Evolutionary conservation across 2,113 vertebrate genomes (phyloP), one percentile per base, ranked within the genome.

Genomic region (Macroglossus sobrinus): DNA sequence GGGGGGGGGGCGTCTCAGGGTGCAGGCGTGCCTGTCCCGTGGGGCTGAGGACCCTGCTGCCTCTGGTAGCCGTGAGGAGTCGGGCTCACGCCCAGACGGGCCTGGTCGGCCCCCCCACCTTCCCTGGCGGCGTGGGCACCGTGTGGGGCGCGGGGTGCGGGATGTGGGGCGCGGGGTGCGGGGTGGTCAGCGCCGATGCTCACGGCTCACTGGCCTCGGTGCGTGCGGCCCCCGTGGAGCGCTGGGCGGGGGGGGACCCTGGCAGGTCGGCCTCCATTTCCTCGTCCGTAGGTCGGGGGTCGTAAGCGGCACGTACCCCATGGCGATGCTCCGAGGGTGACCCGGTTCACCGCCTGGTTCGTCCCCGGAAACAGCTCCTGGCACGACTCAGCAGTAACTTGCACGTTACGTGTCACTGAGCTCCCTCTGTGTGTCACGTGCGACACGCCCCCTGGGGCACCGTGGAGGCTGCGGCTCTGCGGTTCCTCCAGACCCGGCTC

Each of bases 61-160:
- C 43, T 43, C 43, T 43, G 43, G 5, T 43, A 43, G 8, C 43
- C 43, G 7, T 43, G 8, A 43, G 8, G 43, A 43, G 8, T 43
- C 43, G 8, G 43, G 43, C 43, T 8, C 8, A 8, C 4, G 43
- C 43, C 43, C 43, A 43, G 8, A 43, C 43, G 5, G 5, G 43
- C 43, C 43, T 1, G 43, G 43, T 43, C 43, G 8, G 43, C 43
- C 43, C 43, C 8, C 43, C 43, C 43, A 43, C 43, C 43, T 69
- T 57, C 89, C 55, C 16, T 68, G 47, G 45, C 1, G 61, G 33
- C n/a, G 16, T 0, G 1, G 2, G 6, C 43, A 0, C 5, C 3
- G 12, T 16, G 24, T 0, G 6, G 72, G 21, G 18, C 55, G 33
- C 18, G 30, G 11, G 2, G 86, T 9, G 50, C 0, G 6, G 72